Percentiles rank a stretch among this genome's conserved stretches.
Evolutionary conservation across 2,888 invertebrate species (phyloP).

Genomic region (Ectemnius lituratus): DNA sequence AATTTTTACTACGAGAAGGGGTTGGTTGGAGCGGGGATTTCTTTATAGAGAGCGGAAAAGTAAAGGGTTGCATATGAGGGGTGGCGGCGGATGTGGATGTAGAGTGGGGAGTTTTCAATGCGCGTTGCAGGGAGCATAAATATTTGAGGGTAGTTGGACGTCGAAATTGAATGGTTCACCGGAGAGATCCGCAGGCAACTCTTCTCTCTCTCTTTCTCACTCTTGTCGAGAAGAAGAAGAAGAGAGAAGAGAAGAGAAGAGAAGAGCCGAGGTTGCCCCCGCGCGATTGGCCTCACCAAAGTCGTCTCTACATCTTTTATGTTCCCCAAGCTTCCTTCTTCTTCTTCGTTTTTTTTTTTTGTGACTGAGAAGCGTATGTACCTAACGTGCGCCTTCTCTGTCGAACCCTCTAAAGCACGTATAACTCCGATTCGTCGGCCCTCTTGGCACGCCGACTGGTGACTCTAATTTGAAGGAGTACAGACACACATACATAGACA

Average conservation of each 20-base stretch:
- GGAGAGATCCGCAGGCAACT: no score
- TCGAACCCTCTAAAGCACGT: no score
- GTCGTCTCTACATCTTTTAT: constrained; percentile 5
- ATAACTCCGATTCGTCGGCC: background rate
- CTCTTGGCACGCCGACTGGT: background rate
- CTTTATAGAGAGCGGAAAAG: no score
- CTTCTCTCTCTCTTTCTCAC: constrained; percentile 14
- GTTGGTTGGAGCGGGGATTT: no score
- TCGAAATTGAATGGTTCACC: constrained; percentile 13
- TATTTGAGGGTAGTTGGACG: background rate
- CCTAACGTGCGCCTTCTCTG: background rate
- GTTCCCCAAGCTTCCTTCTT: background rate
- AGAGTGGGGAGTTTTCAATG: background rate
- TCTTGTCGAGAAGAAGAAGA: background rate
- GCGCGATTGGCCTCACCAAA: background rate
- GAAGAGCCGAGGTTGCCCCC: background rate
- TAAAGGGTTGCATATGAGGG: no score
- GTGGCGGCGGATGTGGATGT: no score
- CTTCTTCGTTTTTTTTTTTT: background rate
- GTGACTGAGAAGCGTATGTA: background rate
- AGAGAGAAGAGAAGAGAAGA: no score
- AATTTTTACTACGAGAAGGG: no score
- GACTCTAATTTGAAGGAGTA: background rate
- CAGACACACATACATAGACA: background rate
- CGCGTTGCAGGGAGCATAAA: constrained; percentile 5